Percentiles rank a stretch among this genome's conserved stretches.
These are phyloP conservation scores for Chloroclystis v-ata DNA, from an alignment of 2,888 invertebrate genomes.

Conservation along the genomic window DNA sequence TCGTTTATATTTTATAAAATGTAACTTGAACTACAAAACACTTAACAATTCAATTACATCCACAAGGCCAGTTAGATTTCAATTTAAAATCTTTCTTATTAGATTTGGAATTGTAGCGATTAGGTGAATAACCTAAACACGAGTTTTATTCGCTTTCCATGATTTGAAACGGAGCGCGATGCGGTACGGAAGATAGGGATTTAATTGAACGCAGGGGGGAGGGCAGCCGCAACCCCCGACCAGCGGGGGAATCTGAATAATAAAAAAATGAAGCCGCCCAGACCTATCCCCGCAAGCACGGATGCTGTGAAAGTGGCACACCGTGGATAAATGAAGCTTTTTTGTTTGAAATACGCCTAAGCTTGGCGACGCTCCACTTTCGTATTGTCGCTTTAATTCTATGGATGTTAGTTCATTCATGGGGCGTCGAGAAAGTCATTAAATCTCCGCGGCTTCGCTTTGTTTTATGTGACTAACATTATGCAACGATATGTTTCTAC, in stretches of 20 bases:
- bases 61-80: background rate
- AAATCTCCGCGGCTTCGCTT: constrained; percentile 45
- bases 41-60: no score
- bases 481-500: constrained; percentile 5
- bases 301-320: constrained; percentile 77
- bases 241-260: constrained; percentile 61
- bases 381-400: constrained; percentile 69
- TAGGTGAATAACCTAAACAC: background rate
- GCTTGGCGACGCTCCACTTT: constrained; percentile 68
- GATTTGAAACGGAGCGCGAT: constrained; percentile 69
- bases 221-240: constrained; percentile 51
- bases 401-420: constrained; percentile 70
- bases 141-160: constrained; percentile 68
- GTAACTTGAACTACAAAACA: no score
- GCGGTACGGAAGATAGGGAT: constrained; percentile 69
- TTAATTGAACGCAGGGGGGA: constrained; percentile 71
- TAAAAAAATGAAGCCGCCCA: constrained; percentile 67
- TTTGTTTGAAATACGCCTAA: constrained; percentile 74
- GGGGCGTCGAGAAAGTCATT: constrained; percentile 51
- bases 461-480: constrained; percentile 30
- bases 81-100: background rate
- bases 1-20: no score
- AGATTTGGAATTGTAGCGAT: background rate
- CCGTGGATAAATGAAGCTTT: constrained; percentile 75
- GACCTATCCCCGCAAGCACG: constrained; percentile 68